phyloP scores from a whole-genome alignment of 2,113 vertebrate species.

The Dromaius novaehollandiae region DNA sequence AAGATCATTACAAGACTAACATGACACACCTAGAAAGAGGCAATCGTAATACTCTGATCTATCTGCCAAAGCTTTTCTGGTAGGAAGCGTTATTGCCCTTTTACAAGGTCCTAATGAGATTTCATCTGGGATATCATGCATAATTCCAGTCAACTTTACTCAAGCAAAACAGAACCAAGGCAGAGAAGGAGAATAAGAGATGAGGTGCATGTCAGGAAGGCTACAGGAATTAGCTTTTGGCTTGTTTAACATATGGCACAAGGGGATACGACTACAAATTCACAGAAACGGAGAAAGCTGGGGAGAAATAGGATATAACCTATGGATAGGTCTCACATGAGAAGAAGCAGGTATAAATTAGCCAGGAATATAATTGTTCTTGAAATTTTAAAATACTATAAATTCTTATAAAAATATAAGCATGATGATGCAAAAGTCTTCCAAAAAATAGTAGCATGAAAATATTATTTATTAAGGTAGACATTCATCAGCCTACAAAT shows the following conservation, averaged over 20 bases:
- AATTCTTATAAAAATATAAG: background rate
- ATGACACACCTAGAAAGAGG: background rate
- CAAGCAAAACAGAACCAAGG: background rate
- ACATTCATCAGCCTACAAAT: fast-evolving
- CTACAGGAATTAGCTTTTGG: background rate
- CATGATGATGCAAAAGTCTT: background rate
- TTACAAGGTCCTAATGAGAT: background rate
- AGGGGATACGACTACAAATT: fast-evolving
- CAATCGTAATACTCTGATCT: too few species aligned
- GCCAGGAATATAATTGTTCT: background rate
- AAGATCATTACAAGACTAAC: background rate
- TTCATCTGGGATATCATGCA: fast-evolving
- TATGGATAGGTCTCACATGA: fast-evolving
- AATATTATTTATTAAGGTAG: fast-evolving
- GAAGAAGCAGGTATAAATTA: background rate
- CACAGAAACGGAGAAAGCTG: background rate
- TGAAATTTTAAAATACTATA: background rate
- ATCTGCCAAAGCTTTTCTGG: background rate
- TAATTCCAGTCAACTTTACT: background rate
- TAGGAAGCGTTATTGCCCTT: fast-evolving
- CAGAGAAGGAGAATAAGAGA: background rate
- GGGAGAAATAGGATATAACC: background rate
- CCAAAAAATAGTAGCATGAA: fast-evolving
- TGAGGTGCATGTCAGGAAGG: background rate
- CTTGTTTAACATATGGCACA: fast-evolving